These are phyloP conservation scores for Pachycephus smyrnensis DNA, from an alignment of 2,888 invertebrate species.

Conservation along the genomic window DNA sequence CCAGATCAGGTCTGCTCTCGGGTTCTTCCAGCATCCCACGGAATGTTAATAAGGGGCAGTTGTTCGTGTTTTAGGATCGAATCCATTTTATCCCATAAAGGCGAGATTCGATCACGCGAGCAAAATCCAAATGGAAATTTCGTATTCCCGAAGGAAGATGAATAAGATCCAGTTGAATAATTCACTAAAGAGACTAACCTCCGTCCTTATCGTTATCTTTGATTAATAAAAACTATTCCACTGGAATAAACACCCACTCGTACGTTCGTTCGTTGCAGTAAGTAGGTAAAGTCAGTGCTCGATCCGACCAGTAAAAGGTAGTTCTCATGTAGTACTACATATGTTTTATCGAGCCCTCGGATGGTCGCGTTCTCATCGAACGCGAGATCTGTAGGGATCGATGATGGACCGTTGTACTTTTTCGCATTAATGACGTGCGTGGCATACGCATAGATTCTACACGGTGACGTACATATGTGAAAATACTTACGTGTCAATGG, in stretches of 20 bases:
- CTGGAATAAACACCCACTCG: background rate
- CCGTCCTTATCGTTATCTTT: background rate
- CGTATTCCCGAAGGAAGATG: background rate
- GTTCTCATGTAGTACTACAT: constrained; percentile 52
- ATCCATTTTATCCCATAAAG: background rate
- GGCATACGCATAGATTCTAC: constrained; percentile 23
- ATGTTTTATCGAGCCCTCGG: constrained; percentile 34
- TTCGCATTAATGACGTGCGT: constrained; percentile 51
- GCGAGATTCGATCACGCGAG: background rate
- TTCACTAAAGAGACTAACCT: background rate
- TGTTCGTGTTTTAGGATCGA: background rate
- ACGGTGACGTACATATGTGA: background rate
- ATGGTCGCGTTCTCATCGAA: background rate
- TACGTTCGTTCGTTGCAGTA: background rate
- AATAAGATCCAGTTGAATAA: background rate
- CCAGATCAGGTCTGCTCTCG: background rate
- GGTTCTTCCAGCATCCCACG: constrained; percentile 33
- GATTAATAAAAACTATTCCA: background rate
- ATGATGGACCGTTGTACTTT: constrained; percentile 16
- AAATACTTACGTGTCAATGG: background rate
- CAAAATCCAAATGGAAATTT: background rate
- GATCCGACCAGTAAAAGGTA: constrained; percentile 11
- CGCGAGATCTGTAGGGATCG: constrained; percentile 13
- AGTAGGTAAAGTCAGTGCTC: background rate
- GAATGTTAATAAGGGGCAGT: constrained; percentile 44